Percentiles rank a stretch among this genome's conserved stretches.
phyloP scores from a whole-genome alignment of 2,888 invertebrate species.

The Teinopalpus imperialis region DNA sequence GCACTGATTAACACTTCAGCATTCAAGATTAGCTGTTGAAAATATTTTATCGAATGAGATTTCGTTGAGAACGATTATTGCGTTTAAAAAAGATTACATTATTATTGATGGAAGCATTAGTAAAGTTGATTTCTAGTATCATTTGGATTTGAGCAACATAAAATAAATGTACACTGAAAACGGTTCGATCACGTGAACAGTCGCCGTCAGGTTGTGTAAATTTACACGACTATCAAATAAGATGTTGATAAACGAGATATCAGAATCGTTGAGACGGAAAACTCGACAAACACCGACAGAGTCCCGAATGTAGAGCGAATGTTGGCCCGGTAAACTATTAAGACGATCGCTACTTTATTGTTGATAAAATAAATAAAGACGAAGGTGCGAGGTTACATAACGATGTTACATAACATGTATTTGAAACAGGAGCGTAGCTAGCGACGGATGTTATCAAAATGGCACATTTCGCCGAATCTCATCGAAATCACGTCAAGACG shows the following conservation, averaged over 20 bases:
- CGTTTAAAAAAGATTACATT: slow-evolving; percentile 35
- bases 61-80: slow-evolving; percentile 27
- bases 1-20: slow-evolving; percentile 42
- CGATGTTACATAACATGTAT: slow-evolving; percentile 34
- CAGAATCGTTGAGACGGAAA: slow-evolving; percentile 6
- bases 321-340: slow-evolving; percentile 11
- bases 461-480: slow-evolving; percentile 44
- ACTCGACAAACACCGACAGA: slow-evolving; percentile 14
- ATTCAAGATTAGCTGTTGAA: slow-evolving; percentile 33
- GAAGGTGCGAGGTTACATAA: slow-evolving; percentile 18
- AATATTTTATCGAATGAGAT: slow-evolving; percentile 30
- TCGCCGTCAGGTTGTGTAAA: slow-evolving; percentile 22
- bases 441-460: slow-evolving; percentile 50
- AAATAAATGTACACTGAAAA: slow-evolving; percentile 32
- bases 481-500: slow-evolving; percentile 56
- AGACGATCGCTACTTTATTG: neutral
- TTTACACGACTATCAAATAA: slow-evolving; percentile 21
- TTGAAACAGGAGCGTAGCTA: slow-evolving; percentile 32
- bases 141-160: slow-evolving; percentile 30
- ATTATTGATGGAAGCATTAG: slow-evolving; percentile 46
- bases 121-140: slow-evolving; percentile 35
- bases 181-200: slow-evolving; percentile 17
- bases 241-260: slow-evolving; percentile 21
- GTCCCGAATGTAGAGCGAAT: slow-evolving; percentile 15
- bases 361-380: slow-evolving; percentile 15